A percentile compares a stretch with the other conserved stretches of the same genome.
phyloP scores from a whole-genome alignment of 2,888 invertebrate genomes.

The Fabriciana adippe region DNA sequence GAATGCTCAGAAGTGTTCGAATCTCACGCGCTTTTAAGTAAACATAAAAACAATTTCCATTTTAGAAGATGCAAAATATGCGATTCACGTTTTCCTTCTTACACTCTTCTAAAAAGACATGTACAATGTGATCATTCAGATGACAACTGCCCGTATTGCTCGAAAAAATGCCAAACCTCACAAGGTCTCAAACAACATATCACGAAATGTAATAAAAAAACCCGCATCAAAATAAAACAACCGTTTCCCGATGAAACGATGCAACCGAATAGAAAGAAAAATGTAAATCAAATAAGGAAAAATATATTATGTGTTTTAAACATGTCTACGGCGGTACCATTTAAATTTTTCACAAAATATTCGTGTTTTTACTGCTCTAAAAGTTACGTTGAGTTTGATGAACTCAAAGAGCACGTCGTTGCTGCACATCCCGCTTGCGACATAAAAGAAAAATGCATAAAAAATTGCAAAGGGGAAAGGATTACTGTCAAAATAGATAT shows the following conservation, averaged over 20 bases:
- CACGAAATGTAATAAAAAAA: slow-evolving; percentile 59
- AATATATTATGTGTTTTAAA: slow-evolving; percentile 70
- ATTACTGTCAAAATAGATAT: slow-evolving; percentile 67
- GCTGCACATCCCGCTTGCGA: slow-evolving; percentile 66
- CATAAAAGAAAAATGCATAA: slow-evolving; percentile 64
- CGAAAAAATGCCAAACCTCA: slow-evolving; percentile 58
- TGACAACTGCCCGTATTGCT: slow-evolving; percentile 59
- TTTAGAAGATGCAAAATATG: slow-evolving; percentile 62
- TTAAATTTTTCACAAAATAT: slow-evolving; percentile 68
- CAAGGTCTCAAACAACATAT: slow-evolving; percentile 62
- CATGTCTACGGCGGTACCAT: slow-evolving; percentile 72
- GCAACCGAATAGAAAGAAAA: slow-evolving; percentile 55
- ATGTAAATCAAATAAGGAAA: slow-evolving; percentile 60
- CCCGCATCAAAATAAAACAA: slow-evolving; percentile 42
- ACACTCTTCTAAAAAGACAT: slow-evolving; percentile 58
- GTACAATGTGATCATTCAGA: slow-evolving; percentile 57
- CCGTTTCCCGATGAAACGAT: slow-evolving; percentile 31
- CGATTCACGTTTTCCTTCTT: slow-evolving; percentile 53
- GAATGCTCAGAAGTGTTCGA: slow-evolving; percentile 57
- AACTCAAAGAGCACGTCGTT: slow-evolving; percentile 60
- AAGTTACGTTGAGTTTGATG: slow-evolving; percentile 65
- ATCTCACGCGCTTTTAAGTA: slow-evolving; percentile 47
- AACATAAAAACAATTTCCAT: slow-evolving; percentile 60
- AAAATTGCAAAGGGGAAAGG: slow-evolving; percentile 68
- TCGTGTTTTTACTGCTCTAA: slow-evolving; percentile 71